Evolutionary conservation across 2,797 vertebrate species (phyloP).

Genomic region (Fringilla coelebs): DNA sequence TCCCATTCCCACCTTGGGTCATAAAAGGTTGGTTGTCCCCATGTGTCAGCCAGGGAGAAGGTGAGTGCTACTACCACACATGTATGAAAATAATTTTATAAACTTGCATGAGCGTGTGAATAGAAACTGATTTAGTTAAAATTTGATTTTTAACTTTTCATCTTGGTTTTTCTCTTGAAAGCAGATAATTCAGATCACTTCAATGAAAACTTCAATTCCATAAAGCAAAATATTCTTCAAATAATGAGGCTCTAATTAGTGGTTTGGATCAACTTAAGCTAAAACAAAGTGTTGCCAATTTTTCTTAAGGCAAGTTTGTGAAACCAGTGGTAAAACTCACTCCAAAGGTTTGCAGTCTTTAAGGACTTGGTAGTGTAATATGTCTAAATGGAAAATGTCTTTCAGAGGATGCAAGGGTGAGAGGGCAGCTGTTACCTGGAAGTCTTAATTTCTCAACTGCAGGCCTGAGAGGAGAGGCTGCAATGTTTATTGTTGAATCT

Average conservation of each 20-base stretch:
- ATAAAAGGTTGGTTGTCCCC: not conserved
- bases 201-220: not conserved
- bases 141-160: not conserved
- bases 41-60: not conserved
- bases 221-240: not conserved
- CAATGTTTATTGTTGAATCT: not conserved
- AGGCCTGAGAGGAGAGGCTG: not conserved
- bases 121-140: not conserved
- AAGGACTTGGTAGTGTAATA: not conserved
- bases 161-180: not conserved
- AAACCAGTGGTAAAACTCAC: not conserved
- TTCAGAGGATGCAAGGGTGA: not conserved
- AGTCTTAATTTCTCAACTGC: not conserved
- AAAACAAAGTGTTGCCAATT: not conserved
- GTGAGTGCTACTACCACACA: not conserved
- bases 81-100: not conserved
- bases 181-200: not conserved
- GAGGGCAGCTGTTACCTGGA: not conserved
- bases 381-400: not conserved
- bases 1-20: not conserved
- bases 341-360: not conserved
- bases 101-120: not conserved
- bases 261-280: not conserved
- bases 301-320: not conserved
- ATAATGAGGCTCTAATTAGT: not conserved